Base-by-base conservation (phyloP, 2,113 vertebrate genomes). In the Pelobates fuscus region DNA sequence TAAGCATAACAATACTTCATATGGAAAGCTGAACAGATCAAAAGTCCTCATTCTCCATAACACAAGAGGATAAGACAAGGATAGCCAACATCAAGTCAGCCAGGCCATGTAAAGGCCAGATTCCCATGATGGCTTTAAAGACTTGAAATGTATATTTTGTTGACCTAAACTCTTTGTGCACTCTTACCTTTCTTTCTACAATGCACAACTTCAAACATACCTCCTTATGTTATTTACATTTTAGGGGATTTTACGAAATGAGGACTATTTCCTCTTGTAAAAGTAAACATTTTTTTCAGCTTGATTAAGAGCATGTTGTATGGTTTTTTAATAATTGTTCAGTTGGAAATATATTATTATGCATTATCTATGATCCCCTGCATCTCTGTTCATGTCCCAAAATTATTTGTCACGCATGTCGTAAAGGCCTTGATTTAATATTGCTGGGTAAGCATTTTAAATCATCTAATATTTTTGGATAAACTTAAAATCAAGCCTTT, bases 221-320 rank as follows among this genome's bases (percentile, higher is more conserved):
- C 26, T 49, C 57, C n/a, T 71, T 46, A 62, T 71, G 41, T 71
- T 71, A 18, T 71, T 71, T 71, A 71, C 57, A 71, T 71, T 71
- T 71, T 71, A 61, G 41, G 20, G 58, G 69, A 62, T 71, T 71
- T n/a, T n/a, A n/a, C n/a, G n/a, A n/a, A 71, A 71, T 61, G 43
- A 71, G 29, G 61, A 49, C 46, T 71, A 71, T 71, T 71, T 71
- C 69, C 69, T 71, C 26, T 61, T 18, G n/a, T 32, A 70, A 44
- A 58, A 43, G 67, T 59, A 58, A 62, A 71, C 57, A 15, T 41
- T 41, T 7, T 49, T 44, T 23, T 15, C 41, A 61, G 23, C 27
- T 62, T 71, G 58, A 61, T 71, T 71, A 71, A 61, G 49, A 41
- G 14, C n/a, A 41, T 8, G 14, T 41, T 7, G 14, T 41, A 41